phyloP scores from a whole-genome alignment of 2,113 vertebrate species.

The Ptilonorhynchus violaceus region DNA sequence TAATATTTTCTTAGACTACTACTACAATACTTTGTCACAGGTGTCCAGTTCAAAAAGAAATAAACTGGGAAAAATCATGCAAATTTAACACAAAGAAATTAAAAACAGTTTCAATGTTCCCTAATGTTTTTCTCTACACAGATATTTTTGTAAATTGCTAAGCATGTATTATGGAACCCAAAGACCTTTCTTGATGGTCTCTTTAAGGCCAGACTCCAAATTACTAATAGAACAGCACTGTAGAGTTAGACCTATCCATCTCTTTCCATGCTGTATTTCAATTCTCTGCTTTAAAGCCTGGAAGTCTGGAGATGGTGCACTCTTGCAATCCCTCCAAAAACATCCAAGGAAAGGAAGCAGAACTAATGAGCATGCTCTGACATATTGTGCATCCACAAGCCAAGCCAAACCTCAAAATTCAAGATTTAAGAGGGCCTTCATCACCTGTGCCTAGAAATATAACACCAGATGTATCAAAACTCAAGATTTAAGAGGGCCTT shows the following conservation, averaged over 20 bases:
- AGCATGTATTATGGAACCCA: not conserved
- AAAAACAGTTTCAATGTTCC: not conserved
- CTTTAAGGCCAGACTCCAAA: not conserved
- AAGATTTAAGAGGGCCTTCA: not conserved
- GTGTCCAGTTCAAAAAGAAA: not conserved
- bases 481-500: not conserved
- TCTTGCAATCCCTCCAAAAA: not conserved
- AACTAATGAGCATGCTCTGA: not conserved
- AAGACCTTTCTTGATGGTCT: not conserved
- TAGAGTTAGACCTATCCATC: not conserved
- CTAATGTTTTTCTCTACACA: not conserved
- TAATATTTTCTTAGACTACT: not conserved
- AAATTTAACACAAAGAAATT: not conserved
- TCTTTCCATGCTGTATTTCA: not conserved
- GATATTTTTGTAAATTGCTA: not conserved
- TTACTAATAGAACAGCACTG: not conserved
- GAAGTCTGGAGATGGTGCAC: accelerated
- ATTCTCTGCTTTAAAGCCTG: not conserved
- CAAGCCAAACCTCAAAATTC: not conserved
- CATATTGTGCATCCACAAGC: not conserved
- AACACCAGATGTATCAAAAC: not conserved
- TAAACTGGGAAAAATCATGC: not conserved
- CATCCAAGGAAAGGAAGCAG: not conserved
- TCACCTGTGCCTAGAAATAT: not conserved
- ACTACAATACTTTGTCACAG: not conserved